Conservation (phyloP, 2,888 invertebrate genomes). For the Platerodrilus igneus region DNA sequence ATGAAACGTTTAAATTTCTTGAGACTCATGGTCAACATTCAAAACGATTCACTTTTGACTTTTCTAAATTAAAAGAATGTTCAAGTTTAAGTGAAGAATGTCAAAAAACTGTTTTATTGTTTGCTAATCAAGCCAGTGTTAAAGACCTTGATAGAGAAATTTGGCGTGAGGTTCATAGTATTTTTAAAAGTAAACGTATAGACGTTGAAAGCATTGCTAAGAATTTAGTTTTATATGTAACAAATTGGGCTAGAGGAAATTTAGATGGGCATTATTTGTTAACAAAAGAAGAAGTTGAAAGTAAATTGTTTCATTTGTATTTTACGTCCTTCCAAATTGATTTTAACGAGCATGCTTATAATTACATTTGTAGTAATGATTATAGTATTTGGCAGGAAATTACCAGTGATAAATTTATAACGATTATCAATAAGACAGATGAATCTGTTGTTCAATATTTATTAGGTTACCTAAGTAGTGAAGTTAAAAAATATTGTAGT, state of each 20-base stretch:
- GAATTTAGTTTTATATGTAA: background rate
- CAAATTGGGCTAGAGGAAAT: background rate
- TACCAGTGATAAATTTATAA: background rate
- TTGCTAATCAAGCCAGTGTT: background rate
- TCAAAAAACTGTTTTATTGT: conserved; percentile 1
- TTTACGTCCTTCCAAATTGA: background rate
- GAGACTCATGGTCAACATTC: no score
- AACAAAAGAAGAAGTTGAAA: background rate
- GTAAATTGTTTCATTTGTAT: background rate
- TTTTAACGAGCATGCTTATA: background rate
- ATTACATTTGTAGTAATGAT: background rate
- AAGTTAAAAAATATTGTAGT: background rate
- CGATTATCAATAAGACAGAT: background rate
- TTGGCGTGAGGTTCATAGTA: background rate
- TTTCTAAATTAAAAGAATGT: no score
- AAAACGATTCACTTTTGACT: no score
- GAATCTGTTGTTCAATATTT: background rate
- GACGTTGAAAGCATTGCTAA: background rate
- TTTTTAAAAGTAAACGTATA: no score
- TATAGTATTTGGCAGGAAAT: background rate
- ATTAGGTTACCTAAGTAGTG: background rate
- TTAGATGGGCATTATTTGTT: conserved; percentile 1
- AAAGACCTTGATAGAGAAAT: background rate
- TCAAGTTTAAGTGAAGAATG: no score
- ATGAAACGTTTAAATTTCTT: no score